phyloP scores from a whole-genome alignment of 92 coral and sea anemone species.

The Montipora capitata region DNA sequence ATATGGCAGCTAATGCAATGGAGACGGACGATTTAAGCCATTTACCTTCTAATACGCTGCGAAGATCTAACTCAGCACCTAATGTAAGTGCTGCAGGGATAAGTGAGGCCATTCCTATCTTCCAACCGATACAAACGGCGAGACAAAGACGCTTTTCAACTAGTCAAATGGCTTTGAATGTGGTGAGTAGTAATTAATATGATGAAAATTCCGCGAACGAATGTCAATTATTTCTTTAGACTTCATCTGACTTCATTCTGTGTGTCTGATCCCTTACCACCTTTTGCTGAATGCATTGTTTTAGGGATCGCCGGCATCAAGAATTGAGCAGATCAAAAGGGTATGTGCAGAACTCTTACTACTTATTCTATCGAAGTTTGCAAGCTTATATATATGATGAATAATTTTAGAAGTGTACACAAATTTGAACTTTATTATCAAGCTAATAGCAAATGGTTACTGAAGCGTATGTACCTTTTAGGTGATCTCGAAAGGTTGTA shows the following conservation, averaged over 20 bases:
- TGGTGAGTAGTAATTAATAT: slow-evolving; percentile 34
- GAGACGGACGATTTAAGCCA: slow-evolving; percentile 97
- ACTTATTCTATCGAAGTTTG: neutral
- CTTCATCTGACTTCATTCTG: slow-evolving; percentile 6
- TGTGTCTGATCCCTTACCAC: slow-evolving; percentile 6
- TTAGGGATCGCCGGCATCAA: slow-evolving; percentile 96
- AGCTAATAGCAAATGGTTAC: neutral
- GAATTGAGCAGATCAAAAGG: slow-evolving; percentile 92
- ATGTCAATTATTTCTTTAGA: neutral
- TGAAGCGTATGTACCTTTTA: neutral
- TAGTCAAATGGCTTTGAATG: slow-evolving; percentile 82
- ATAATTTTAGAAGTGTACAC: too few relatives aligned
- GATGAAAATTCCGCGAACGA: slow-evolving; percentile 37
- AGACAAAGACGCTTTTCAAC: slow-evolving; percentile 98
- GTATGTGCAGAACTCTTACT: slow-evolving; percentile 45
- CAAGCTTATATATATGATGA: neutral
- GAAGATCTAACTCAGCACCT: slow-evolving; percentile 99
- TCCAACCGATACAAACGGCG: slow-evolving; percentile 79
- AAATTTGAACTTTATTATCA: neutral
- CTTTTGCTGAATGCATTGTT: slow-evolving; percentile 38
- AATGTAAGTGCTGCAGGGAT: slow-evolving; percentile 97
- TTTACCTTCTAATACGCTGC: slow-evolving; percentile 88
- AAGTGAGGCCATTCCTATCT: slow-evolving; percentile 83
- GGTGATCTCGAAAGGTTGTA: neutral
- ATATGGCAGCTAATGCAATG: slow-evolving; percentile 98